A percentile compares a stretch with the other conserved stretches of the same genome.
Conservation (phyloP, 1,140 invertebrate genomes). For the Muscidifurax raptorellus region DNA sequence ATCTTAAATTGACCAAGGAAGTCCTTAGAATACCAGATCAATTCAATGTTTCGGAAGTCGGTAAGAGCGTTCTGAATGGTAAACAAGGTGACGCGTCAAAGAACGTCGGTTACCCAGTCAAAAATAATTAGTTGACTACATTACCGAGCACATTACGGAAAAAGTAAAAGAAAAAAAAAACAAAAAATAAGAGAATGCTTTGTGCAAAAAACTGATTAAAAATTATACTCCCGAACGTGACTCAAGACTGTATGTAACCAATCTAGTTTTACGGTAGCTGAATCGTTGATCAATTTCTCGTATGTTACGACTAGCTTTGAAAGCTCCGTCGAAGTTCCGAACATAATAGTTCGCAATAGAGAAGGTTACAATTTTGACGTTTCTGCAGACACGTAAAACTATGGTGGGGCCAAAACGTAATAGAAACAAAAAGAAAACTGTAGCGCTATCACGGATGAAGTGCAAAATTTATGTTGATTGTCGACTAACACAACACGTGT, state of each 20-base stretch:
- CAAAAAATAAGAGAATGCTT: conserved; percentile 50
- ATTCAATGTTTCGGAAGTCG: conserved; percentile 66
- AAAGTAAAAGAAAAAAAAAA: conserved; percentile 24
- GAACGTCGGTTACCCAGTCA: neutral
- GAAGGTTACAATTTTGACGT: conserved; percentile 53
- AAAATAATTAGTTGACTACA: neutral
- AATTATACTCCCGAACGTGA: conserved; percentile 64
- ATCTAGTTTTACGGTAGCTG: conserved; percentile 64
- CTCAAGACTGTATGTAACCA: conserved; percentile 71
- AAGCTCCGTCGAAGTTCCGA: neutral
- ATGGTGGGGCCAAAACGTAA: conserved; percentile 68
- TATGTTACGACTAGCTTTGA: neutral
- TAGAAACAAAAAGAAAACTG: conserved; percentile 55
- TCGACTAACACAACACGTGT: conserved; percentile 63
- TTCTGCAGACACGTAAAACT: conserved; percentile 63
- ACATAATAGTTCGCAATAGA: neutral
- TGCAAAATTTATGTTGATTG: conserved; percentile 45
- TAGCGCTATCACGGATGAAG: conserved; percentile 37
- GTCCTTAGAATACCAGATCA: conserved; percentile 59
- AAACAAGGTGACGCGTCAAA: conserved; percentile 65
- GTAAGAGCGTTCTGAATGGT: conserved; percentile 63
- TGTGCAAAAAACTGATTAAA: conserved; percentile 48
- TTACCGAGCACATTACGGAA: neutral
- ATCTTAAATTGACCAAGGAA: conserved; percentile 63
- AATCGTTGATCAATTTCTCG: conserved; percentile 55